A percentile compares a stretch with the other conserved stretches of the same genome.
Evolutionary conservation across 2,113 vertebrate genomes (phyloP).

Genomic region (Osmerus mordax): DNA sequence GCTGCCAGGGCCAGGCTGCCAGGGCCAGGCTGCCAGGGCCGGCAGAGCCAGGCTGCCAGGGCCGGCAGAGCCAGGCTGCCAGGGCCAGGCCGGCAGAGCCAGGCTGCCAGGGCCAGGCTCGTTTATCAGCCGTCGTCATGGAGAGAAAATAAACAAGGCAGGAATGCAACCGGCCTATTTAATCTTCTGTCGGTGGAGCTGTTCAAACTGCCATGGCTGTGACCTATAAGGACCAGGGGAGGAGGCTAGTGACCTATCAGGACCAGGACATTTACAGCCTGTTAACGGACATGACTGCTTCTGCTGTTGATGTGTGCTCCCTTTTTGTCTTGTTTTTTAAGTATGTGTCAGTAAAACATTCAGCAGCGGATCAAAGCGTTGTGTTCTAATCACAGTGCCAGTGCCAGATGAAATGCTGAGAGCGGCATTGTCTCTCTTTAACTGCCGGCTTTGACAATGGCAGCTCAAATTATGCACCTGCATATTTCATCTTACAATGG

Average conservation of each 20-base stretch:
- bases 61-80: neutral
- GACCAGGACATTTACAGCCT: conserved; percentile 41
- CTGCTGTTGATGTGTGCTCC: conserved; percentile 14
- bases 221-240: conserved; percentile 25
- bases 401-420: conserved; percentile 20
- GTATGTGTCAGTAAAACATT: conserved; percentile 40
- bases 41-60: neutral
- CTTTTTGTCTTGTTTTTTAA: conserved; percentile 23
- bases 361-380: conserved; percentile 41
- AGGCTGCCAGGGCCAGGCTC: neutral
- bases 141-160: conserved; percentile 56
- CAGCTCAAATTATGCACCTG: conserved; percentile 57
- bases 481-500: conserved; percentile 35
- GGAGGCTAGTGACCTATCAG: conserved; percentile 34
- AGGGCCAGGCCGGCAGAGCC: too few species aligned
- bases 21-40: too few species aligned
- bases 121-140: conserved; percentile 60
- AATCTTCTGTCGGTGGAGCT: conserved; percentile 23
- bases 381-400: conserved; percentile 3
- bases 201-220: conserved; percentile 49
- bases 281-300: conserved; percentile 48
- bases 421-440: conserved; percentile 28
- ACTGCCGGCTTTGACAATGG: conserved; percentile 41
- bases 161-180: conserved; percentile 44
- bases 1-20: too few species aligned